Base-by-base conservation (phyloP, 1,140 invertebrate genomes). In the Lordiphosa collinella region DNA sequence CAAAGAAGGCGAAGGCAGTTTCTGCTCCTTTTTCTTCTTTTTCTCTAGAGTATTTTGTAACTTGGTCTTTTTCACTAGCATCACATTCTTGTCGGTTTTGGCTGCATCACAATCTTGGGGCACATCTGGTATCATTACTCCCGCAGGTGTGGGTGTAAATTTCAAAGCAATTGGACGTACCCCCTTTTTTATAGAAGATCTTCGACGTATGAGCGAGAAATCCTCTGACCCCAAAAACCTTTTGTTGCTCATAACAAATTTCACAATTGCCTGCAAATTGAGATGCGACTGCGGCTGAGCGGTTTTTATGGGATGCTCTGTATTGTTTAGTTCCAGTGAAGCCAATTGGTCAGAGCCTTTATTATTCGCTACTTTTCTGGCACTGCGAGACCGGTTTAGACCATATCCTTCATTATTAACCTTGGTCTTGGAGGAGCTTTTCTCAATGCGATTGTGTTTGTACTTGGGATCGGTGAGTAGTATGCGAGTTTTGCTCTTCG, bases 381-480 rank as follows among this genome's bases (percentile, higher is more conserved):
- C 54, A 48, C 68, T 65, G 7, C 68, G 59, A 3, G 62, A 66
- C 18, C 67, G 55, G 13, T 68, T 73, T 9, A 73, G 44, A 25
- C 34, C 35, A 50, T 35, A 13, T 66, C 58, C 43, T 8, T 41
- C 16, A 18, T 58, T 48, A 3, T 36, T 36, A 4, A 84, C 61
- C 53, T 79, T 79, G 18, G 51, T 73, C 40, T 79, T 78, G 1
- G 78, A 84, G 3, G 67, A 68, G 54, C 78, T 84, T 51, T 84
- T 84, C 49, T 70, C 66, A 40, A 84, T 69, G 18, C 74, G 66
- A 63, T 79, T 78, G 36, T 79, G 59, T 31, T 69, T 70, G 36
- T 60, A 82, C 35, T 82, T 82, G 12, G 61, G 64, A 68, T 82
- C 76, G 11, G 65, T 73, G 22, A 74, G 47, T 5, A 82, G 48